These are phyloP conservation scores for Trinorchestia longiramus DNA, from an alignment of 1,140 invertebrate species.

Conservation along the genomic window DNA sequence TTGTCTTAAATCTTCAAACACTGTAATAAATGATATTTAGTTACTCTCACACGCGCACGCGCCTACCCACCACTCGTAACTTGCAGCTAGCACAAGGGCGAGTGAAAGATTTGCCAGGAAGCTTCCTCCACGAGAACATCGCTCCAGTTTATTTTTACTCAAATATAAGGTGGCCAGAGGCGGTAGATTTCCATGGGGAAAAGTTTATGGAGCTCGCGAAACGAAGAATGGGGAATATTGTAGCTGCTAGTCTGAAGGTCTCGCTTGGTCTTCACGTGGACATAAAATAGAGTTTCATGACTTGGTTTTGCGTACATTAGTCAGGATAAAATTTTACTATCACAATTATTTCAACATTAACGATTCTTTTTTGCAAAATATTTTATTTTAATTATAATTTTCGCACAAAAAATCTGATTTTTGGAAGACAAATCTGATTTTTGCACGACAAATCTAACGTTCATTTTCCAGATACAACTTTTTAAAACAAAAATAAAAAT, in stretches of 20 bases:
- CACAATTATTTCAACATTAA: too few species aligned
- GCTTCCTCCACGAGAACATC: neutral
- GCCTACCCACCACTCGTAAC: neutral
- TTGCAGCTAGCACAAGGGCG: neutral
- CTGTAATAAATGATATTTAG: neutral
- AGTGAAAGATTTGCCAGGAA: neutral
- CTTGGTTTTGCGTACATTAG: neutral
- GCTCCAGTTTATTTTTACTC: neutral
- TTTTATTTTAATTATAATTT: too few species aligned
- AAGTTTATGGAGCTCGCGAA: slow-evolving; percentile 5
- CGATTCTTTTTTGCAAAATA: too few species aligned
- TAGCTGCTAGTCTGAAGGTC: neutral
- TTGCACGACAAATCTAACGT: neutral
- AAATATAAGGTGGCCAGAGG: neutral
- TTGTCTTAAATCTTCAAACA: neutral
- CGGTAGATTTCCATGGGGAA: neutral
- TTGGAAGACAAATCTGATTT: neutral
- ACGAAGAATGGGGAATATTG: slow-evolving; percentile 1
- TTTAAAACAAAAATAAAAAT: neutral
- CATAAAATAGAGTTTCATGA: neutral
- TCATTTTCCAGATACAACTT: neutral
- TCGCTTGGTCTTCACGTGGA: neutral
- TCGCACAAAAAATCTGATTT: too few species aligned
- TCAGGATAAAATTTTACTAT: neutral
- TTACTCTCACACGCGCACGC: neutral